Conservation (phyloP, 2,113 vertebrate genomes). For the Prinia subflava region DNA sequence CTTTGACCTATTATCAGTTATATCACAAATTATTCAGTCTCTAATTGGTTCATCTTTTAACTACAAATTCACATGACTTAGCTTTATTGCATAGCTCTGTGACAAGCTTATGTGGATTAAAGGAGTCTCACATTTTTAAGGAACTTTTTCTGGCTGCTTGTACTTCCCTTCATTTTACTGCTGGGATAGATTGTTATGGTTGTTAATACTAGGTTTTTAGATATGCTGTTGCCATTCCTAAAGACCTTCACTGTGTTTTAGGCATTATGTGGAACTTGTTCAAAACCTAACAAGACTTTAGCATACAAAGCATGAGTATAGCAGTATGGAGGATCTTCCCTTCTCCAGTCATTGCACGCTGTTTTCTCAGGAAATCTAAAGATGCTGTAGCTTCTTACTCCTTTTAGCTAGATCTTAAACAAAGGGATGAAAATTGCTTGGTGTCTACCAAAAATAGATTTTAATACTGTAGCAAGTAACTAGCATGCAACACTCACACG, state of each 20-base stretch:
- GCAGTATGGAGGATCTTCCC: background rate
- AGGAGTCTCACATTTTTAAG: background rate
- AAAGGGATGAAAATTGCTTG: background rate
- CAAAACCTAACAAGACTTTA: background rate
- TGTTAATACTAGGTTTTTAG: background rate
- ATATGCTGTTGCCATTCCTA: background rate
- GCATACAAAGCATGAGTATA: fast-evolving
- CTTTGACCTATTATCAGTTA: conserved; percentile 57
- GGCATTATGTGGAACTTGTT: background rate
- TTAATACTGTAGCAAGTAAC: background rate
- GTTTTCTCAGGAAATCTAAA: background rate
- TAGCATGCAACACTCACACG: fast-evolving
- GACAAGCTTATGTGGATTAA: background rate
- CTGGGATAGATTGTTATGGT: background rate
- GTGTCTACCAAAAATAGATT: background rate
- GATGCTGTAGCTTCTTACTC: background rate
- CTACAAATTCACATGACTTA: conserved; percentile 45
- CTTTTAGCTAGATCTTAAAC: background rate
- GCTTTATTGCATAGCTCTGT: background rate
- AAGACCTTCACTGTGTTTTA: background rate
- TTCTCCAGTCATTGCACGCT: background rate
- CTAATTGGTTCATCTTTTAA: conserved; percentile 53
- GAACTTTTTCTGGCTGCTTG: background rate
- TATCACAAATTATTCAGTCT: conserved; percentile 59
- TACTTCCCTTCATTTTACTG: background rate